Evolutionary conservation across 2,888 invertebrate genomes (phyloP).

Genomic region (Parelbella ahira): DNA sequence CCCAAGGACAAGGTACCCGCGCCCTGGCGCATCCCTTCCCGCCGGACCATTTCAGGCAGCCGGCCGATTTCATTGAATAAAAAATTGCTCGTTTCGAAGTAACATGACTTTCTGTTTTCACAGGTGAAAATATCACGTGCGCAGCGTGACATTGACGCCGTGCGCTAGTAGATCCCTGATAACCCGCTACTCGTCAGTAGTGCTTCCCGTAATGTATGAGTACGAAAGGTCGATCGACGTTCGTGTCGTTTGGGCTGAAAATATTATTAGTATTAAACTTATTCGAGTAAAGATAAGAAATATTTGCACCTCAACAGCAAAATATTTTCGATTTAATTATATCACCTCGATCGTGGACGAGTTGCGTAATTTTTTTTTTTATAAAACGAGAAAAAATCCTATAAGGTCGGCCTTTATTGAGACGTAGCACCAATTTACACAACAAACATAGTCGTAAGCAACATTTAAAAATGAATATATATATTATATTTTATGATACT

Average conservation of each 20-base stretch:
- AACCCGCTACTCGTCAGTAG: constrained; percentile 3
- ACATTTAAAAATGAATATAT: constrained; percentile 51
- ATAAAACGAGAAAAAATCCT: constrained; percentile 1
- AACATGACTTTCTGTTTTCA: constrained; percentile 35
- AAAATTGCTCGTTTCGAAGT: too few relatives aligned
- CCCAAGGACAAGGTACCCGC: constrained; percentile 89
- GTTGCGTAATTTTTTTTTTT: background rate
- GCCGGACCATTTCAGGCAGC: background rate
- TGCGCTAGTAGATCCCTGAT: constrained; percentile 50
- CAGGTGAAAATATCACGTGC: constrained; percentile 95
- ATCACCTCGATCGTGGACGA: too few relatives aligned
- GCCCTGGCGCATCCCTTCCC: background rate
- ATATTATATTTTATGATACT: constrained; percentile 51
- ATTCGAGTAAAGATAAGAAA: too few relatives aligned
- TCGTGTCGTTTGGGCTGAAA: constrained; percentile 5
- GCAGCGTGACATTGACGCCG: constrained; percentile 94
- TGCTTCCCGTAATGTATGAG: too few relatives aligned
- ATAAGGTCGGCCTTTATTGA: constrained; percentile 44
- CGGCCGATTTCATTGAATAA: too few relatives aligned
- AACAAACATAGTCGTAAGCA: constrained; percentile 51
- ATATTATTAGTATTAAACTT: too few relatives aligned
- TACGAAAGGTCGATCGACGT: too few relatives aligned
- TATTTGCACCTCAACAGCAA: too few relatives aligned
- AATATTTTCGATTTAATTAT: too few relatives aligned
- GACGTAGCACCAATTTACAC: constrained; percentile 59